These are phyloP conservation scores for Loripinus fragilis DNA, from an alignment of 2,888 invertebrate species.

Conservation along the genomic window DNA sequence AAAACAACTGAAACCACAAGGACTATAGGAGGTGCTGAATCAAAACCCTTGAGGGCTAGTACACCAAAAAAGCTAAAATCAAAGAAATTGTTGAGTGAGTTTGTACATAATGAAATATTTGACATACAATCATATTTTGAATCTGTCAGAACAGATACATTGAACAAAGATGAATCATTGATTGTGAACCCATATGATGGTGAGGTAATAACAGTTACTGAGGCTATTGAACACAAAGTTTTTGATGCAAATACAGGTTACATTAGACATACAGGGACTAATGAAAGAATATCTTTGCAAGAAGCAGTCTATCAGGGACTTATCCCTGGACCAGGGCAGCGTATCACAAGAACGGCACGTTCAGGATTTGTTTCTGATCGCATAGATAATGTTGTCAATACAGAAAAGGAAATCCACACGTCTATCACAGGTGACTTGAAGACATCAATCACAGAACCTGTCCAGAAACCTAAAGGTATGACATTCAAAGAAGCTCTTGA, in stretches of 20 bases:
- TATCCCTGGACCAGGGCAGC: constrained; percentile 72
- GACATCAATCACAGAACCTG: constrained; percentile 51
- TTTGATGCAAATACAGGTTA: constrained; percentile 93
- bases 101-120: constrained; percentile 39
- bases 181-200: constrained; percentile 86
- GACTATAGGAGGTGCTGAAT: constrained; percentile 9
- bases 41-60: neutral
- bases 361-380: constrained; percentile 56
- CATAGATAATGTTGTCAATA: constrained; percentile 48
- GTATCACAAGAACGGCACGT: constrained; percentile 49
- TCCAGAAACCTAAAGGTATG: constrained; percentile 43
- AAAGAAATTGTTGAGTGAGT: constrained; percentile 20
- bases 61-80: constrained; percentile 1
- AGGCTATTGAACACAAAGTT: constrained; percentile 95
- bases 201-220: constrained; percentile 90
- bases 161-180: constrained; percentile 68
- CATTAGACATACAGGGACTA: constrained; percentile 87
- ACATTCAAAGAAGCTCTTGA: constrained; percentile 87
- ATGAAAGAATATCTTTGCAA: constrained; percentile 89
- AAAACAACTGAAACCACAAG: constrained; percentile 35
- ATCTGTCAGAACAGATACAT: constrained; percentile 84
- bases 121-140: constrained; percentile 84
- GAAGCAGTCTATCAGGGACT: constrained; percentile 88
- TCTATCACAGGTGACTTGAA: constrained; percentile 53
- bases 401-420: constrained; percentile 53